Conservation (phyloP, 2,113 vertebrate species). For the Rhineura floridana region DNA sequence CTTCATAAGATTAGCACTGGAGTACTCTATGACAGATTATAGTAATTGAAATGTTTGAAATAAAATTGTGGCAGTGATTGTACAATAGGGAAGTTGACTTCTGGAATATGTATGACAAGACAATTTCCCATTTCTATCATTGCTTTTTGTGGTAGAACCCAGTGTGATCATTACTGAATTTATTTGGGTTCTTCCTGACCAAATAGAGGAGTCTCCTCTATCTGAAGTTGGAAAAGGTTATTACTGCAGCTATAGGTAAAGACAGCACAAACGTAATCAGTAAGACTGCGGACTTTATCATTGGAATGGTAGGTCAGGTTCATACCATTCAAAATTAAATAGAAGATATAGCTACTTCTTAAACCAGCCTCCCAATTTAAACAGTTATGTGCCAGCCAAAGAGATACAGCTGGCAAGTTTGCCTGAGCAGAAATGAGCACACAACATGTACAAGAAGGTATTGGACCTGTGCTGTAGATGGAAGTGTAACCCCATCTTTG, state of each 20-base stretch:
- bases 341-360: background rate
- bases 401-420: background rate
- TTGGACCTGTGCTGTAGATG: background rate
- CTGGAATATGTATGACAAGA: fast-evolving
- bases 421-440: background rate
- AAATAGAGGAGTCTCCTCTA: background rate
- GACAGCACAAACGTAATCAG: background rate
- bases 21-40: constrained; percentile 28
- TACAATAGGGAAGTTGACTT: background rate
- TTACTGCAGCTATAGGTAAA: background rate
- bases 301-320: background rate
- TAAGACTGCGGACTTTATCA: background rate
- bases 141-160: background rate
- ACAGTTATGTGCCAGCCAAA: background rate
- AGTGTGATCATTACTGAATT: background rate
- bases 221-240: fast-evolving
- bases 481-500: background rate
- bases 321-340: background rate
- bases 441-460: background rate
- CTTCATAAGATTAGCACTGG: constrained; percentile 41
- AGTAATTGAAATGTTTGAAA: background rate
- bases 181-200: fast-evolving
- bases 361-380: background rate
- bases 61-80: fast-evolving
- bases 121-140: background rate